phyloP scores from a whole-genome alignment of 2,888 invertebrate species.

The Carcina quercana region DNA sequence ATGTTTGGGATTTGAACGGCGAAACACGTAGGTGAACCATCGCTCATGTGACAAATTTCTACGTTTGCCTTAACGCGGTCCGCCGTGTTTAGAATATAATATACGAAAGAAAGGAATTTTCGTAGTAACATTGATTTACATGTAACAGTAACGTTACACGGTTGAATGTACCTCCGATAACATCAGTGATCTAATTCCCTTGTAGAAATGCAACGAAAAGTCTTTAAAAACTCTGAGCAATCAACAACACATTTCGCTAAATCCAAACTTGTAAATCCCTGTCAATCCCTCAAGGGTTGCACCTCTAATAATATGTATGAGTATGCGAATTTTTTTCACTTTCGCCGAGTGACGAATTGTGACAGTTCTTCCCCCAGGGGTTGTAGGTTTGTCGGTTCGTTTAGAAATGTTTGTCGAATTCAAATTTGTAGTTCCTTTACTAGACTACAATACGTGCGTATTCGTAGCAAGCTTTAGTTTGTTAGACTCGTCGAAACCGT shows the following conservation, averaged over 20 bases:
- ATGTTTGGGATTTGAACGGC: constrained; percentile 68
- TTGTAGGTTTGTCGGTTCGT: constrained; percentile 59
- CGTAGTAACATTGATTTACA: constrained; percentile 65
- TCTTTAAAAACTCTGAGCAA: background rate
- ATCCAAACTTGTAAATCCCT: constrained; percentile 7
- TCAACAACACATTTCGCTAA: constrained; percentile 6
- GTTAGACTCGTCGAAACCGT: constrained; percentile 47
- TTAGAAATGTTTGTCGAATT: constrained; percentile 59
- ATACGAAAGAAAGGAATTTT: constrained; percentile 37
- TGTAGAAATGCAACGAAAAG: background rate
- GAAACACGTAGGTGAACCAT: constrained; percentile 73
- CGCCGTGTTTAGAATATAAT: constrained; percentile 71
- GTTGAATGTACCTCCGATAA: background rate
- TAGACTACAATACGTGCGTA: constrained; percentile 65
- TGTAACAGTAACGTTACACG: constrained; percentile 34
- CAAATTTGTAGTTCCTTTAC: constrained; percentile 59
- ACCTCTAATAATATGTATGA: constrained; percentile 11
- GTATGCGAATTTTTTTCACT: constrained; percentile 29
- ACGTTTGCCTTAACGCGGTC: constrained; percentile 71
- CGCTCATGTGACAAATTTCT: constrained; percentile 75
- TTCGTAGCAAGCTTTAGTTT: no score
- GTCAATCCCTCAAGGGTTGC: constrained; percentile 5
- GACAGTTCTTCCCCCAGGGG: constrained; percentile 46
- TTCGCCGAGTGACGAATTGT: constrained; percentile 32
- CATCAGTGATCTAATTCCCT: background rate